Evolutionary conservation across 30 jellyfish, hydroid and myxozoan species (phyloP).

Genomic region (Chrysaora quinquecirrha): DNA sequence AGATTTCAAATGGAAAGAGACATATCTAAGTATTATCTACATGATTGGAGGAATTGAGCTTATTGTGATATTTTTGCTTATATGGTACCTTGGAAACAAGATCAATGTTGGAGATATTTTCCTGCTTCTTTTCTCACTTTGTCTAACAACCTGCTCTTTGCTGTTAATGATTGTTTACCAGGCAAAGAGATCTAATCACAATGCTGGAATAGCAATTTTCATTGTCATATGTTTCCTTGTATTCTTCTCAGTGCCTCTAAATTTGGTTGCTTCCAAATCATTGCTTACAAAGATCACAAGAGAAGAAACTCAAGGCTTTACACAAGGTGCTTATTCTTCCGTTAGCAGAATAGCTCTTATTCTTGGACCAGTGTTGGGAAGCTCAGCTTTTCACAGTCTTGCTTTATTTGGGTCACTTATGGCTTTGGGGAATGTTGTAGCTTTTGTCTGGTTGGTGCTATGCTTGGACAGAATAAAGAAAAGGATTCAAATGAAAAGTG

Average conservation of each 20-base stretch:
- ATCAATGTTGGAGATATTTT: constrained; percentile 66
- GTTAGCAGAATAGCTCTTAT: constrained; percentile 89
- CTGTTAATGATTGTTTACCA: constrained; percentile 78
- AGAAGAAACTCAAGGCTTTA: constrained; percentile 89
- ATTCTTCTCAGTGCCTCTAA: constrained; percentile 92
- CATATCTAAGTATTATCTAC: constrained; percentile 74
- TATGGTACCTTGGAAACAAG: constrained; percentile 82
- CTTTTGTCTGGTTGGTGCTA: constrained; percentile 81
- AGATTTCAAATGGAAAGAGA: constrained; percentile 93
- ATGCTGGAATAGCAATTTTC: constrained; percentile 71
- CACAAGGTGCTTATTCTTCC: constrained; percentile 97
- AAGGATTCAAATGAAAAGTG: constrained; percentile 15
- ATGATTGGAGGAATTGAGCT: constrained; percentile 94
- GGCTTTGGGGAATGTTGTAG: constrained; percentile 79
- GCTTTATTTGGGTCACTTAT: constrained; percentile 80
- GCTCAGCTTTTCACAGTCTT: constrained; percentile 85
- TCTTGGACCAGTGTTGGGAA: constrained; percentile 91
- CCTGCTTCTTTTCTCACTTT: constrained; percentile 73
- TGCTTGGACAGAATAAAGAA: constrained; percentile 68
- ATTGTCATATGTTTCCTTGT: constrained; percentile 70
- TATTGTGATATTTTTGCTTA: constrained; percentile 69
- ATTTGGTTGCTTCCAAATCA: constrained; percentile 91
- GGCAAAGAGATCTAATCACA: constrained; percentile 62
- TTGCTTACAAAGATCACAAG: constrained; percentile 89
- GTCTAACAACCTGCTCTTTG: constrained; percentile 81